Base-by-base conservation (phyloP, 2,888 invertebrate species). In the Corythucha ciliata region DNA sequence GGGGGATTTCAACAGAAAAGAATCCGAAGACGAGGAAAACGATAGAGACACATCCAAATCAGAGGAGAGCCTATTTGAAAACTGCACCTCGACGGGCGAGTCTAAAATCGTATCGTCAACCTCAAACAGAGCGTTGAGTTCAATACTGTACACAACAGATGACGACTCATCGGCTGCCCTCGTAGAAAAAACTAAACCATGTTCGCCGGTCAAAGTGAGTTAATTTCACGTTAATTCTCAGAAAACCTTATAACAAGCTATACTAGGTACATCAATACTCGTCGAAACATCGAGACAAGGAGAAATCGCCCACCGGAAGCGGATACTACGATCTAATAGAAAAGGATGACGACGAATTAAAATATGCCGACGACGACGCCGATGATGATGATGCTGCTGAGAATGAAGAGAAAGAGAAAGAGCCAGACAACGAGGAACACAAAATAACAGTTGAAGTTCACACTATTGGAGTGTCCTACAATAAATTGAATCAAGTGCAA, bases 291-390 rank as follows among this genome's bases (percentile, higher is more conserved):
- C 29, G 33, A 22, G 59, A 60, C 63, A 78, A 83, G 62, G 77
- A 82, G 45, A 83, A 83, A 64, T 79, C 78, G 0, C 78, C 78
- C 14, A 74, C 72, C 53, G 59, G 55, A 10, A 55, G 57, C 42
- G 60, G 59, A 25, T 60, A 61, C 48, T 62, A 62, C 39, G 71
- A 72, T 53, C 70, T 70, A 1, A 63, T 78, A 10, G 76, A 76
- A 61, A 72, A 75, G 59, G 73, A 70, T 57, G 71, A 74, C 41
- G 75, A 81, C 59, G n/a, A n/a, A n/a, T 77, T 83, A 41, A 79
- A 75, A 62, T 84, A 79, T 64, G 84, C 79, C 6, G 83, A 84
- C 62, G 83, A 83, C 27, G 77, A 76, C 58, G 78, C 77, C 1
- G 77, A 77, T 2, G 68, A 68, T 20, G 57, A 56, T 14, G 55